A percentile compares a stretch with the other conserved stretches of the same genome.
phyloP scores from a whole-genome alignment of 2,113 vertebrate species.

The Eulacestoma nigropectus region DNA sequence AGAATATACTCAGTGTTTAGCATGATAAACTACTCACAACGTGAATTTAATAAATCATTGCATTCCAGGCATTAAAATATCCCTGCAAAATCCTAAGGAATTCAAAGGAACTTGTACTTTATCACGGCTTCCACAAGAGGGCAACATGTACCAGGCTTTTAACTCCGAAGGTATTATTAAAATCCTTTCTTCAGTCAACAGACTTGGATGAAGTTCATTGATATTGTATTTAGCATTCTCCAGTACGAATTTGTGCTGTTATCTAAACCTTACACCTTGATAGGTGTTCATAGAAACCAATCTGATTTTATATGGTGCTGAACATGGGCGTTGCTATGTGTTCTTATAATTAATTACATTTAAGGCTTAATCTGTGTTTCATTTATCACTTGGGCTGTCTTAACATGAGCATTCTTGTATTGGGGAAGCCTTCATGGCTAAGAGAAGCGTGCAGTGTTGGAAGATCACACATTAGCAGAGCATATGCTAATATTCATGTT shows the following conservation, averaged over 20 bases:
- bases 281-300: conserved; percentile 17
- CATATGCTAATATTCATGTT: neutral
- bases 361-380: conserved; percentile 17
- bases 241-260: conserved; percentile 41
- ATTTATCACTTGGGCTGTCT: conserved; percentile 14
- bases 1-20: neutral
- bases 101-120: neutral
- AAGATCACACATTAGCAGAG: neutral
- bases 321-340: neutral
- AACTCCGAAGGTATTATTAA: neutral
- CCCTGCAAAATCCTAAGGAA: neutral
- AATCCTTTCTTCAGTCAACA: neutral
- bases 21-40: neutral
- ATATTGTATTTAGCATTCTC: conserved; percentile 21
- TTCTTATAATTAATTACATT: conserved; percentile 47
- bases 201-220: conserved; percentile 38
- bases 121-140: conserved; percentile 65
- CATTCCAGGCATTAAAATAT: neutral
- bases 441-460: neutral
- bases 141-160: conserved; percentile 60
- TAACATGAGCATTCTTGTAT: neutral
- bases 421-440: neutral
- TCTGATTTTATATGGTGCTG: neutral
- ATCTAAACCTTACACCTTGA: conserved; percentile 60
- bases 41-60: neutral